These are phyloP conservation scores for Alcis repandata DNA, from an alignment of 2,888 invertebrate genomes.

Conservation along the genomic window DNA sequence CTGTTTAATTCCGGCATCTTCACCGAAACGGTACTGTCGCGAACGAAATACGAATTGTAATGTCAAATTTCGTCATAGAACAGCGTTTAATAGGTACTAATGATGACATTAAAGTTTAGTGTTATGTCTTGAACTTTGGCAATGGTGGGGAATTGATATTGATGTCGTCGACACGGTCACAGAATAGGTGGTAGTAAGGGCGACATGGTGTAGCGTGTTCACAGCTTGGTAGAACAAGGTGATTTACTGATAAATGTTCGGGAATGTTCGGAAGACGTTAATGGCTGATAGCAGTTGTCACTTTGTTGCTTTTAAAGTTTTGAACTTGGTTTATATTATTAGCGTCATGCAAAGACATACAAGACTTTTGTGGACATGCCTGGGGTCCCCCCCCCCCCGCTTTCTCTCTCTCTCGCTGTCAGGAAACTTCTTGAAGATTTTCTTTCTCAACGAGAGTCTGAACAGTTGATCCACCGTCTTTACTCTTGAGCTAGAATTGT, in stretches of 20 bases:
- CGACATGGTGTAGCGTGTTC: constrained; percentile 12
- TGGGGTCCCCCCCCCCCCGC: too few species aligned
- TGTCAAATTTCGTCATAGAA: constrained; percentile 44
- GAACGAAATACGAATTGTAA: constrained; percentile 41
- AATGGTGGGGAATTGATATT: constrained; percentile 43
- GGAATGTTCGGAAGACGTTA: constrained; percentile 1
- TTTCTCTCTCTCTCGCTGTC: too few species aligned
- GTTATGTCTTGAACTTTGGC: constrained; percentile 56
- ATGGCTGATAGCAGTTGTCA: not conserved
- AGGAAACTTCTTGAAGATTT: too few species aligned
- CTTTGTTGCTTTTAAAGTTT: not conserved
- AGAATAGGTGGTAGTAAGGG: too few species aligned
- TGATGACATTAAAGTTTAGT: constrained; percentile 63
- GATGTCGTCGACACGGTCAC: constrained; percentile 12
- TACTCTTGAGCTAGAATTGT: too few species aligned
- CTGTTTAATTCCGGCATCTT: constrained; percentile 44
- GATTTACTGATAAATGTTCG: constrained; percentile 9
- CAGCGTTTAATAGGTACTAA: constrained; percentile 61
- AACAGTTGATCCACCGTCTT: too few species aligned
- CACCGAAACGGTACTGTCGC: constrained; percentile 30
- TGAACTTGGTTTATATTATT: not conserved
- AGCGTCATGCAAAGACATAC: not conserved
- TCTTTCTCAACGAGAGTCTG: too few species aligned
- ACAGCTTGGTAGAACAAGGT: constrained; percentile 2
- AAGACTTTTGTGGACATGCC: too few species aligned